These are phyloP conservation scores for Campoletis raptor DNA, from an alignment of 2,888 invertebrate species.

Conservation along the genomic window DNA sequence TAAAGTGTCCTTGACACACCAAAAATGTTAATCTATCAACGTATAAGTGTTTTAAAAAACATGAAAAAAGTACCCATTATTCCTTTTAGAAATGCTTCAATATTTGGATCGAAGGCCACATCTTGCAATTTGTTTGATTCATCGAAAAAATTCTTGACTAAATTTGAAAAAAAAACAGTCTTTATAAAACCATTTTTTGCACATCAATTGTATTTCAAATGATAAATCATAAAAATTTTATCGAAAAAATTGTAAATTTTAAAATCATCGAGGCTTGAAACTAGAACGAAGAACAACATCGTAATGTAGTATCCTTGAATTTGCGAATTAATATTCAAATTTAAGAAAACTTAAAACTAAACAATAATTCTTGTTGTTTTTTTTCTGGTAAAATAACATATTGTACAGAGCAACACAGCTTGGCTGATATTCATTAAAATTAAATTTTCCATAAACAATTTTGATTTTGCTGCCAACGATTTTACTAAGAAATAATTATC, in stretches of 20 bases:
- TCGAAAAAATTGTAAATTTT: background rate
- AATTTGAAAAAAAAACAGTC: background rate
- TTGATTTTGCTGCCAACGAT: slow-evolving; percentile 9
- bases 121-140: background rate
- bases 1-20: slow-evolving; percentile 41
- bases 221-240: background rate
- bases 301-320: background rate
- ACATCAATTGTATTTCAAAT: background rate
- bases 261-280: background rate
- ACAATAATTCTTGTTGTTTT: background rate
- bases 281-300: background rate
- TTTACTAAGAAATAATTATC: slow-evolving; percentile 1
- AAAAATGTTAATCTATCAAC: slow-evolving; percentile 18
- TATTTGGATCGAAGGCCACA: background rate
- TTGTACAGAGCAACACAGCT: background rate
- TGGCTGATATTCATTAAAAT: background rate
- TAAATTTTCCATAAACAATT: background rate
- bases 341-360: background rate
- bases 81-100: background rate
- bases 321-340: background rate
- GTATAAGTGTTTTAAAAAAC: background rate
- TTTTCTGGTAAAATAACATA: background rate
- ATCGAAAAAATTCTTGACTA: background rate
- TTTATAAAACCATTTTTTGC: background rate
- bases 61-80: background rate